Evolutionary conservation across 2,113 vertebrate genomes (phyloP).

Genomic region (Protomyctophum bolini): DNA sequence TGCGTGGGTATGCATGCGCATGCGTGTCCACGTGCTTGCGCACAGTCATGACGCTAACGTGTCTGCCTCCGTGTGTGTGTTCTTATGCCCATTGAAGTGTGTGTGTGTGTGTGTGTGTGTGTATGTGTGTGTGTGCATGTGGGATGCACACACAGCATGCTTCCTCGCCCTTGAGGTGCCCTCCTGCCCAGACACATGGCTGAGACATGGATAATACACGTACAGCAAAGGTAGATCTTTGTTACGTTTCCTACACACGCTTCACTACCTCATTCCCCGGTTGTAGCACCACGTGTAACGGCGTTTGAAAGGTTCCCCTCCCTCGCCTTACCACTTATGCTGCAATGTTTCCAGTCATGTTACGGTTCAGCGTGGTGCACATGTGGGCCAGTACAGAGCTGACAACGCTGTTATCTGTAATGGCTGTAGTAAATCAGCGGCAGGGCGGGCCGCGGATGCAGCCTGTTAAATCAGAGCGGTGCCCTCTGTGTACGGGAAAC

Average conservation of each 20-base stretch:
- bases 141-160: neutral
- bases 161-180: constrained; percentile 26
- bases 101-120: neutral
- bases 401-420: constrained; percentile 36
- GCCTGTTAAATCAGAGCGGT: constrained; percentile 52
- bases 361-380: constrained; percentile 30
- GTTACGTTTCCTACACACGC: no score
- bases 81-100: neutral
- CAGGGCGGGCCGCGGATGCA: constrained; percentile 42
- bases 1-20: neutral
- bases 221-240: no score
- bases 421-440: constrained; percentile 59
- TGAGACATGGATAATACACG: no score
- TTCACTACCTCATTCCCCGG: neutral
- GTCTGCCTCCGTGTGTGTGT: no score
- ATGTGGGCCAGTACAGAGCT: constrained; percentile 31
- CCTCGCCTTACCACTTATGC: constrained; percentile 25
- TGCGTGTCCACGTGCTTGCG: neutral
- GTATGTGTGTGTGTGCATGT: neutral
- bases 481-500: constrained; percentile 49
- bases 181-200: constrained; percentile 6
- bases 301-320: constrained; percentile 11
- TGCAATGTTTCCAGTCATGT: constrained; percentile 34
- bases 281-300: neutral
- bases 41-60: neutral